Percentiles rank a stretch among this genome's conserved stretches.
phyloP scores from a whole-genome alignment of 1,140 invertebrate genomes.

The Magallana gigas region DNA sequence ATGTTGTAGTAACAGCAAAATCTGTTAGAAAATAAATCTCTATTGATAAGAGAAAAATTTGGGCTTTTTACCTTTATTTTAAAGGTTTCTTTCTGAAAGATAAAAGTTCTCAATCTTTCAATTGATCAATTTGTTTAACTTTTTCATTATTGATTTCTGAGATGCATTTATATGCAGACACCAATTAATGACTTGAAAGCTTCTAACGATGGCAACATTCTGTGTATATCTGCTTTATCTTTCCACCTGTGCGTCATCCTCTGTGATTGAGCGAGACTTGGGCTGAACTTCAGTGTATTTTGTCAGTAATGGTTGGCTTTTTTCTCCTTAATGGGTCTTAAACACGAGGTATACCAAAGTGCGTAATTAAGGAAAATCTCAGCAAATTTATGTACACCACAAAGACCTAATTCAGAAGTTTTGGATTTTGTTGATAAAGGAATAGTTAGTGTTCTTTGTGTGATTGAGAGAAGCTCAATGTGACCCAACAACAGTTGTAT shows the following conservation, averaged over 20 bases:
- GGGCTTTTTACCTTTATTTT: background rate
- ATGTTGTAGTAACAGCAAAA: no score
- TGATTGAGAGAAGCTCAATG: no score
- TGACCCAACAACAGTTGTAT: no score
- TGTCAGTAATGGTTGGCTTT: background rate
- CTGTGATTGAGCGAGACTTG: background rate
- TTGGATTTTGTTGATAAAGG: background rate
- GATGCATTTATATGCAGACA: background rate
- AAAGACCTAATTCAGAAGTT: background rate
- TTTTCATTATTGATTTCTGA: background rate
- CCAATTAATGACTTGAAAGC: conserved; percentile 23
- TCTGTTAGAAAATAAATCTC: no score
- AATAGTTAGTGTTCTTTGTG: background rate
- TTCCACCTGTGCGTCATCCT: background rate
- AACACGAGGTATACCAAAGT: background rate
- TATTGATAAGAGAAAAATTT: no score
- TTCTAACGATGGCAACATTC: background rate
- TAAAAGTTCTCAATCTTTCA: background rate
- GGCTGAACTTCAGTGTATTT: background rate
- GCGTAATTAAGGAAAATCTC: background rate
- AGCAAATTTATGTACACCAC: background rate
- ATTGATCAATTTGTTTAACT: background rate
- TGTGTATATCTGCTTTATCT: background rate
- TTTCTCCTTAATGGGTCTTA: background rate
- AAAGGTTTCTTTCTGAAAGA: background rate